A percentile compares a stretch with the other conserved stretches of the same genome.
Conservation (phyloP, 2,888 invertebrate species). For the Beris chalybata region DNA sequence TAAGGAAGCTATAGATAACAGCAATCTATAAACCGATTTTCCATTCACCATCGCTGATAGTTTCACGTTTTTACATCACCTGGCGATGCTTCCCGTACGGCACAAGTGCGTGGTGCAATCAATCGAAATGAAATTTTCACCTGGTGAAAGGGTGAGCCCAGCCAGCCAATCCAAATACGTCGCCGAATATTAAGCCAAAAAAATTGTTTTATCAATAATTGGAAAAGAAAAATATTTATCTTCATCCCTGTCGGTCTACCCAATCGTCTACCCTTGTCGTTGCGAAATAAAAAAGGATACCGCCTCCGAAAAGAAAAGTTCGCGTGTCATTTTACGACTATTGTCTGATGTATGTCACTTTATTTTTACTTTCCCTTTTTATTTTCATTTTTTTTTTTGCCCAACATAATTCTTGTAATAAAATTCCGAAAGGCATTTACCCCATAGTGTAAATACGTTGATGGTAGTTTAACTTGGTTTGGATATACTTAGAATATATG, state of each 20-base stretch:
- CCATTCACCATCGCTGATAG: not conserved
- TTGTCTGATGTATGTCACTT: slow-evolving; percentile 27
- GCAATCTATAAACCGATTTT: too few relatives aligned
- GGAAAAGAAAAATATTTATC: too few relatives aligned
- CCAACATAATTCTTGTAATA: not conserved
- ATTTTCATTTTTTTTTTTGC: slow-evolving; percentile 7
- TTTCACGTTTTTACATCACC: slow-evolving; percentile 29
- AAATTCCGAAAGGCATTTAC: slow-evolving; percentile 23
- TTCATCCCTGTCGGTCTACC: too few relatives aligned
- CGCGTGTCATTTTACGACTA: slow-evolving; percentile 36
- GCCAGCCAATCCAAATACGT: not conserved
- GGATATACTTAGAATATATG: slow-evolving; percentile 26
- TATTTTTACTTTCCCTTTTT: slow-evolving; percentile 27
- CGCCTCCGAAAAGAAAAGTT: not conserved
- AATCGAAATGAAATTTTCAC: slow-evolving; percentile 2
- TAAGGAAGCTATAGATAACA: not conserved
- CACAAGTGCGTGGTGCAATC: slow-evolving; percentile 33
- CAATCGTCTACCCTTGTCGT: too few relatives aligned
- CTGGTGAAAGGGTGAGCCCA: not conserved
- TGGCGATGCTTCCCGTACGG: slow-evolving; percentile 21
- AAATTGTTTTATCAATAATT: slow-evolving; percentile 22
- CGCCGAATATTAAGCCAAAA: not conserved
- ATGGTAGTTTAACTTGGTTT: slow-evolving; percentile 31
- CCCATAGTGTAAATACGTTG: slow-evolving; percentile 19
- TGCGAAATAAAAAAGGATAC: too few relatives aligned